Evolutionary conservation across 2,797 vertebrate genomes (phyloP).

Genomic region (Danio aesculapii): DNA sequence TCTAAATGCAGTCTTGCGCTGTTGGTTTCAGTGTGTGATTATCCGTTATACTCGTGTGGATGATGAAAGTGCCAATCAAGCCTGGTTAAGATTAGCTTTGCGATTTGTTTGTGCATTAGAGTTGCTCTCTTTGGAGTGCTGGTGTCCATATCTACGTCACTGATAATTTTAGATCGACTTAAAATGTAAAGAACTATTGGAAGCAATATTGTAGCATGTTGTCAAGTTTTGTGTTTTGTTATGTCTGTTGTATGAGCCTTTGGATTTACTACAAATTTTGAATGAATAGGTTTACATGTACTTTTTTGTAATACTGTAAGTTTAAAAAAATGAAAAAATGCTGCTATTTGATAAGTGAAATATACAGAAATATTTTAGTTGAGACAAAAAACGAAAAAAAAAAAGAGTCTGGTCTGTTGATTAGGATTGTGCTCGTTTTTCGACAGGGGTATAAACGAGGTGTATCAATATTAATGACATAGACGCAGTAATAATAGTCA

Average conservation of each 20-base stretch:
- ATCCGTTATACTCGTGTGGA: conserved; percentile 87
- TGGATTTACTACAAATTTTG: conserved; percentile 87
- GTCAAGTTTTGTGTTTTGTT: conserved; percentile 87
- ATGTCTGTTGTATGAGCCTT: conserved; percentile 88
- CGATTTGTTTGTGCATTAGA: conserved; percentile 88
- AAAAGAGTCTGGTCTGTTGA: conserved; percentile 83
- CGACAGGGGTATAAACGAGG: conserved; percentile 80
- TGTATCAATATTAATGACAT: conserved; percentile 84
- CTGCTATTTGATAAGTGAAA: conserved; percentile 90
- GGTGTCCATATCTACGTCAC: conserved; percentile 87
- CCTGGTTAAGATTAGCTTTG: conserved; percentile 88
- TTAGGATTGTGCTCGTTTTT: conserved; percentile 79
- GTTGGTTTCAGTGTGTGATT: conserved; percentile 85
- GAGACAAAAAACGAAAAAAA: conserved; percentile 61
- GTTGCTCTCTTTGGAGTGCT: conserved; percentile 79
- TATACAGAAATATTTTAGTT: conserved; percentile 88
- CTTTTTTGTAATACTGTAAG: conserved; percentile 83
- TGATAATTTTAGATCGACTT: conserved; percentile 75
- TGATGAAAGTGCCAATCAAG: conserved; percentile 87
- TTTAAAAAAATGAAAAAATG: conserved; percentile 78
- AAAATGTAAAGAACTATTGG: conserved; percentile 87
- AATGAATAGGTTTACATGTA: conserved; percentile 90
- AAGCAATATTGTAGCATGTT: conserved; percentile 90
- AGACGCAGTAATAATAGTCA: conserved; percentile 84
- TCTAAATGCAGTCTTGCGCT: conserved; percentile 88